Conservation (phyloP, 2,888 invertebrate species). For the Tipula vernalis region DNA sequence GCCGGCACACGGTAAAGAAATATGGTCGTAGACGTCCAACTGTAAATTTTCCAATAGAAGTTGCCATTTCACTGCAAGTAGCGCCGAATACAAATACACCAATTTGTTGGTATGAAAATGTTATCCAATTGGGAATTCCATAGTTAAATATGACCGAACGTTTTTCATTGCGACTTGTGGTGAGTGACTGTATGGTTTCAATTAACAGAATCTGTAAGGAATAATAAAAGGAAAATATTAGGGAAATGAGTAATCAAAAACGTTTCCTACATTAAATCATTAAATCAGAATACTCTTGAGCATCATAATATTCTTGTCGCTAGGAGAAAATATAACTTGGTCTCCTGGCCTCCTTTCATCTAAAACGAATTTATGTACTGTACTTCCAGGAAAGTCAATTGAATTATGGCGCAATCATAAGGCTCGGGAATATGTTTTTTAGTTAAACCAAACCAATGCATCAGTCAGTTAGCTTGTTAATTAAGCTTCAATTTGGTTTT, state of each 20-base stretch:
- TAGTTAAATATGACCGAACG: slow-evolving; percentile 43
- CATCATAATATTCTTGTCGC: too few species aligned
- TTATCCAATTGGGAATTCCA: slow-evolving; percentile 55
- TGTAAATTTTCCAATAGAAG: slow-evolving; percentile 87
- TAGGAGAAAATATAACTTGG: too few species aligned
- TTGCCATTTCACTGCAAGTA: slow-evolving; percentile 70
- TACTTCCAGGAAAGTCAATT: too few species aligned
- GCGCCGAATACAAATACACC: slow-evolving; percentile 82
- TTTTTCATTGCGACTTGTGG: slow-evolving; percentile 32
- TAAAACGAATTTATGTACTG: too few species aligned
- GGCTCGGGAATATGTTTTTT: too few species aligned
- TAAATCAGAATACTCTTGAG: too few species aligned
- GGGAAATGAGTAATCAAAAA: not conserved
- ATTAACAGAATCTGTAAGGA: slow-evolving; percentile 52
- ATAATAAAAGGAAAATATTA: not conserved
- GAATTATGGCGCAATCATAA: too few species aligned
- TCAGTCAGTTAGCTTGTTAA: too few species aligned
- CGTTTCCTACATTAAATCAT: too few species aligned
- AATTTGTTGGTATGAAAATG: slow-evolving; percentile 59
- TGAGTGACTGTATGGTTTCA: slow-evolving; percentile 41
- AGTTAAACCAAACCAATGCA: too few species aligned
- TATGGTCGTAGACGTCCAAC: slow-evolving; percentile 90
- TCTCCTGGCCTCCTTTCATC: too few species aligned
- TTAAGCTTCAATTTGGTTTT: too few species aligned
- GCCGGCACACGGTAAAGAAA: slow-evolving; percentile 79